phyloP scores from a whole-genome alignment of 2,797 vertebrate genomes.

The Chelidonichthys spinosus region DNA sequence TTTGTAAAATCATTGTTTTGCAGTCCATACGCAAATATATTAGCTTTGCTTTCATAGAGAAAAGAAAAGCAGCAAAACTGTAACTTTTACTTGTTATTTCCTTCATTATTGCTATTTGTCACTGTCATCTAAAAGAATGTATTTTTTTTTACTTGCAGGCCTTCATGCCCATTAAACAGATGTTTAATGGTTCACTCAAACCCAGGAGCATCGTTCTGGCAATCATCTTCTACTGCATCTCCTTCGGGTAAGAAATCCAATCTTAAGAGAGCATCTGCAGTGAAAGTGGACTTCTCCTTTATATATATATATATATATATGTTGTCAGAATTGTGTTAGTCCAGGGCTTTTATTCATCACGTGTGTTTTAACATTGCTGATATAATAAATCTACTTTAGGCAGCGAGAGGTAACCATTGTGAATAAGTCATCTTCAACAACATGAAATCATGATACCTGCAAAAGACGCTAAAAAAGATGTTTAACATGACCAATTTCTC shows the following conservation, averaged over 20 bases:
- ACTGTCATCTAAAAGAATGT: neutral
- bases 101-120: neutral
- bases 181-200: constrained; percentile 69
- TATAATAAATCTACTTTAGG: neutral
- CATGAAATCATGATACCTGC: constrained; percentile 4
- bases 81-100: neutral
- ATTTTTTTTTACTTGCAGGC: constrained; percentile 57
- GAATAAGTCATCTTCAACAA: constrained; percentile 20
- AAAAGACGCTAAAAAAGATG: neutral
- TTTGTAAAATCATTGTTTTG: too few relatives aligned
- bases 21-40: neutral
- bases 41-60: neutral
- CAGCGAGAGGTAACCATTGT: neutral
- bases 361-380: neutral
- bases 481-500: neutral
- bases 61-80: neutral
- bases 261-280: neutral
- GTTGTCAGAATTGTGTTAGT: neutral
- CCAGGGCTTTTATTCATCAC: neutral
- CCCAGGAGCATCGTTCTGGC: constrained; percentile 75
- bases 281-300: neutral
- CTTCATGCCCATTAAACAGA: constrained; percentile 67
- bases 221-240: constrained; percentile 85
- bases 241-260: constrained; percentile 80
- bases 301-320: neutral